Conservation (phyloP, 2,113 vertebrate species). For the Brienomyrus longianalis region DNA sequence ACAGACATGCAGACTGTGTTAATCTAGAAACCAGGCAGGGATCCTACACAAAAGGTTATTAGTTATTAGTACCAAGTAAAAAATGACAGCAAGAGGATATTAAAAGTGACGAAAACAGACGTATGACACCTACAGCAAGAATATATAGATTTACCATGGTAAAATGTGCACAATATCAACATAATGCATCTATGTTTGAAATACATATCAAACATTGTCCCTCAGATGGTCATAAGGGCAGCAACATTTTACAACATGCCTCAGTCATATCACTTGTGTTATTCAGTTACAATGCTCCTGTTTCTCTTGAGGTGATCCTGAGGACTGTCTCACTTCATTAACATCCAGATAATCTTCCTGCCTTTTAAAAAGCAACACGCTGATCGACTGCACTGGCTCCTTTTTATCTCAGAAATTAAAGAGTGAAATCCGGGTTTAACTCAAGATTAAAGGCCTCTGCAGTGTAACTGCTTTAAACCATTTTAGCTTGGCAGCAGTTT, state of each 20-base stretch:
- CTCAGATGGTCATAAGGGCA: not conserved
- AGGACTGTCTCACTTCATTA: not conserved
- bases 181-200: not conserved
- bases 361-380: not conserved
- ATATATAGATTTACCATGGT: not conserved
- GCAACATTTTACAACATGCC: not conserved
- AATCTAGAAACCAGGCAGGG: not conserved
- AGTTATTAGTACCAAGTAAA: not conserved
- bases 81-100: not conserved
- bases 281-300: not conserved
- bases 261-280: not conserved
- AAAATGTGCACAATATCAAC: not conserved
- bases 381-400: not conserved
- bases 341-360: not conserved
- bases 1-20: slow-evolving; percentile 21
- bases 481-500: too few species aligned
- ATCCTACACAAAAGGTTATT: slow-evolving; percentile 4
- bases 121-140: not conserved
- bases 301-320: not conserved
- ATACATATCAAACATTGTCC: not conserved
- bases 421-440: not conserved
- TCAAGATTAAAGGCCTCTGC: not conserved
- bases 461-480: not conserved
- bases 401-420: not conserved
- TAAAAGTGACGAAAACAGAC: not conserved